A percentile compares a stretch with the other conserved stretches of the same genome.
These are phyloP conservation scores for Sitophilus oryzae DNA, from an alignment of 1,140 invertebrate genomes.

Conservation along the genomic window DNA sequence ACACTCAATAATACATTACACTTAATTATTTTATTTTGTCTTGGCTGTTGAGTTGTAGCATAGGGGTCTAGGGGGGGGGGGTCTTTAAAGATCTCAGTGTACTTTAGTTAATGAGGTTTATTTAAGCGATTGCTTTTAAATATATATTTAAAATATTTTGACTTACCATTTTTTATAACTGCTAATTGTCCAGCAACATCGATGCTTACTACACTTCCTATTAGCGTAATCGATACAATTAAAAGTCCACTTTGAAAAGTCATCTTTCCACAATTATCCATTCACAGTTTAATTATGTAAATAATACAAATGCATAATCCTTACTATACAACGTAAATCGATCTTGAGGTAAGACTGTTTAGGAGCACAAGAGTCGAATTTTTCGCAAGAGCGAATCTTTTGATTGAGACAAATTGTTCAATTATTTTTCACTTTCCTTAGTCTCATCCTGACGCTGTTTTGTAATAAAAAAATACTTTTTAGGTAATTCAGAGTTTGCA, in stretches of 20 bases:
- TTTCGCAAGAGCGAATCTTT: background rate
- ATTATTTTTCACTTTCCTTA: background rate
- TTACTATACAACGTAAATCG: background rate
- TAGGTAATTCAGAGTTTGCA: no score
- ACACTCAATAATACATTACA: no score
- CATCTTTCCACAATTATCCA: no score
- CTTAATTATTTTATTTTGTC: no score
- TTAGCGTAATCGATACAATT: background rate
- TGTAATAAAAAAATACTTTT: no score
- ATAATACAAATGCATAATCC: background rate
- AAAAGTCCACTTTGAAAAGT: background rate
- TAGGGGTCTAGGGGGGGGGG: no score
- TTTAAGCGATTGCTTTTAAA: no score
- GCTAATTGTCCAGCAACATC: slow-evolving; percentile 11
- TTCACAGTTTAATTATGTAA: background rate
- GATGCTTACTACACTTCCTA: background rate
- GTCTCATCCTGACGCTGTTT: background rate
- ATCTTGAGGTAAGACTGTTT: no score
- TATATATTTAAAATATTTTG: no score
- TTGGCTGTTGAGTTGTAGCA: no score
- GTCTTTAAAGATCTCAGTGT: no score
- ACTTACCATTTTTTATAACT: slow-evolving; percentile 20
- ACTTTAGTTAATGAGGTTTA: no score
- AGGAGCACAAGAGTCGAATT: background rate
- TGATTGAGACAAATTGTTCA: background rate